phyloP scores from a whole-genome alignment of 2,113 vertebrate genomes.

The Notarius lentiginosus region DNA sequence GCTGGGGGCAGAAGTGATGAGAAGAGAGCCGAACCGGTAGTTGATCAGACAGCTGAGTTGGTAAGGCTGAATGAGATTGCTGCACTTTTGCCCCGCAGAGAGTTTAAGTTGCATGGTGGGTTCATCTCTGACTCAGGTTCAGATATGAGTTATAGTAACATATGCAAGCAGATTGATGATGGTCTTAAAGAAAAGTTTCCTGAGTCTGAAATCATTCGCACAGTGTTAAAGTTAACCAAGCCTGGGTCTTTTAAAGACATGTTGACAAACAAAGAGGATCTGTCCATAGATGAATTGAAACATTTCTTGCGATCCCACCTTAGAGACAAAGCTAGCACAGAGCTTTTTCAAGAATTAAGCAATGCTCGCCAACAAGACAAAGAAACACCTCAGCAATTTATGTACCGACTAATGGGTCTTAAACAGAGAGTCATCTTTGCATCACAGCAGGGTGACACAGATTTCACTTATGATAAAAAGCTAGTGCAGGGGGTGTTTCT shows the following conservation, averaged over 20 bases:
- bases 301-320: slow-evolving; percentile 45
- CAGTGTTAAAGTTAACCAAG: slow-evolving; percentile 28
- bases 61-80: slow-evolving; percentile 35
- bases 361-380: slow-evolving; percentile 42
- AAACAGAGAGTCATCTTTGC: background rate
- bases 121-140: slow-evolving; percentile 37
- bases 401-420: background rate
- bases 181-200: slow-evolving; percentile 15
- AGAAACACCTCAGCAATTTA: slow-evolving; percentile 48
- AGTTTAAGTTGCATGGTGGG: slow-evolving; percentile 47
- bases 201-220: slow-evolving; percentile 44
- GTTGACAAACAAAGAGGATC: slow-evolving; percentile 30
- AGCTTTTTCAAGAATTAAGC: slow-evolving; percentile 53
- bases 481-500: background rate
- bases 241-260: slow-evolving; percentile 50
- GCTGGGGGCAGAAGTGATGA: no score
- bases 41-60: no score
- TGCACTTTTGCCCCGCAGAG: slow-evolving; percentile 26
- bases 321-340: slow-evolving; percentile 39
- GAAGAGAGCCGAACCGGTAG: no score
- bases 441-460: background rate
- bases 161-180: slow-evolving; percentile 48
- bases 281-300: slow-evolving; percentile 47
- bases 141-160: slow-evolving; percentile 39
- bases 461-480: background rate